Evolutionary conservation across 2,888 invertebrate species (phyloP), one percentile per base, ranked within the genome.

Genomic region (Lepidonotus clava): DNA sequence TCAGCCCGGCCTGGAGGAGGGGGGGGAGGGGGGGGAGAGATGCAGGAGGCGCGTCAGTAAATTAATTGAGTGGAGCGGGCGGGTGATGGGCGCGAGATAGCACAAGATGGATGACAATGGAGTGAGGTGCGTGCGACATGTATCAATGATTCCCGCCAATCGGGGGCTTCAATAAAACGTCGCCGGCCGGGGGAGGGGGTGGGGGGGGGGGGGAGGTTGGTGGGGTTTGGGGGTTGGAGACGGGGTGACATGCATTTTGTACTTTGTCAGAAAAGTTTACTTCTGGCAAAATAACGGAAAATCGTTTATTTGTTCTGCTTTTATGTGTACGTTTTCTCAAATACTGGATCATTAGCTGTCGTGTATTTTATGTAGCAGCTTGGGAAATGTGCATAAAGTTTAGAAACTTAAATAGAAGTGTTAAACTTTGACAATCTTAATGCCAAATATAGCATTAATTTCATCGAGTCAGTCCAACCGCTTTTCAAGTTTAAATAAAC

Each of bases 101-200:
- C 34, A 51, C 53, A 83, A 83, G 83, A 83, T 83, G 28, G 83
- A 83, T 83, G 83, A 83, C 83, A 83, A 83, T 53, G 56, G 53
- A 83, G 53, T 56, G 83, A 51, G 34, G 83, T 83, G 34, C 83
- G 53, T 56, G 53, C 34, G 53, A 38, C 83, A 83, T 56, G 83
- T 83, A 83, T 83, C 83, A 56, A 83, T 56, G 83, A 56, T 83
- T 36, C 80, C 56, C 51, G 53, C 83, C 83, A 53, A 14, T 76
- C 32, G 46, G 8, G 46, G 46, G 46, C 18, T 46, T 18, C 8
- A 8, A 46, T 18, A 11, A 18, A 18, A 46, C 46, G 46, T 8
- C 46, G 46, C 8, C 8, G 46, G 8, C 8, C 8, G 8, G 46
- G 46, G 18, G 18, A 8, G 8, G 18, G 18, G 8, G 46, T 8